A percentile compares a stretch with the other conserved stretches of the same genome.
phyloP scores from a whole-genome alignment of 2,888 invertebrate genomes.

The Criorhina ranunculi region DNA sequence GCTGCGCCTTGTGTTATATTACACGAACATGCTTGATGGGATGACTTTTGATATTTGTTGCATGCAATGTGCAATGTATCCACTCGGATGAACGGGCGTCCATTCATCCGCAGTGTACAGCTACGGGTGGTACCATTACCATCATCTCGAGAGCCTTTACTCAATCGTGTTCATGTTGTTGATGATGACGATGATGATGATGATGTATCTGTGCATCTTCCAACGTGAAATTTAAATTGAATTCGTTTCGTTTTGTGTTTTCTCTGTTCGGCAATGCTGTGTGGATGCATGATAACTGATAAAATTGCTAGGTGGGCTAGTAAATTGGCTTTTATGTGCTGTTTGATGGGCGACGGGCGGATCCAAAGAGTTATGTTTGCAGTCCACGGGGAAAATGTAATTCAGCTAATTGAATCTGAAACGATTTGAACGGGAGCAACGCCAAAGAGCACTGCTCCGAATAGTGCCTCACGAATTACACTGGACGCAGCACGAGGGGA shows the following conservation, averaged over 20 bases:
- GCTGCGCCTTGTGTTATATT: constrained; percentile 42
- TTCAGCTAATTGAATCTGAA: constrained; percentile 73
- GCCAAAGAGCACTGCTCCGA: constrained; percentile 31
- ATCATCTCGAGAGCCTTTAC: constrained; percentile 49
- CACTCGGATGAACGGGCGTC: constrained; percentile 40
- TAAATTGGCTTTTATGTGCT: constrained; percentile 73
- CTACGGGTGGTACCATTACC: constrained; percentile 70
- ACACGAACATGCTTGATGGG: constrained; percentile 58
- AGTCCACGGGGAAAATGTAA: constrained; percentile 59
- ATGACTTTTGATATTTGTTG: constrained; percentile 67
- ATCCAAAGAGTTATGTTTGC: constrained; percentile 46
- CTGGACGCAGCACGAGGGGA: neutral
- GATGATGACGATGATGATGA: constrained; percentile 34
- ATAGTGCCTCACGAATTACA: constrained; percentile 13
- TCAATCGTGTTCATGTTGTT: constrained; percentile 49
- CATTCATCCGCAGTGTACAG: constrained; percentile 56
- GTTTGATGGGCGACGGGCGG: constrained; percentile 52
- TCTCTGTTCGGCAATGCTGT: constrained; percentile 22
- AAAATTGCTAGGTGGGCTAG: constrained; percentile 73
- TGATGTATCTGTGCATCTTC: constrained; percentile 67
- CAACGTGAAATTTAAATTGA: constrained; percentile 73
- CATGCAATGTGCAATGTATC: constrained; percentile 60
- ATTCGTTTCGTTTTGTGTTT: constrained; percentile 50
- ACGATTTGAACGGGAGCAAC: constrained; percentile 61
- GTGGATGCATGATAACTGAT: constrained; percentile 51